Percentiles rank a stretch among this genome's conserved stretches.
These are phyloP conservation scores for Drosophila pruinosa DNA, from an alignment of 1,140 invertebrate species.

Conservation along the genomic window DNA sequence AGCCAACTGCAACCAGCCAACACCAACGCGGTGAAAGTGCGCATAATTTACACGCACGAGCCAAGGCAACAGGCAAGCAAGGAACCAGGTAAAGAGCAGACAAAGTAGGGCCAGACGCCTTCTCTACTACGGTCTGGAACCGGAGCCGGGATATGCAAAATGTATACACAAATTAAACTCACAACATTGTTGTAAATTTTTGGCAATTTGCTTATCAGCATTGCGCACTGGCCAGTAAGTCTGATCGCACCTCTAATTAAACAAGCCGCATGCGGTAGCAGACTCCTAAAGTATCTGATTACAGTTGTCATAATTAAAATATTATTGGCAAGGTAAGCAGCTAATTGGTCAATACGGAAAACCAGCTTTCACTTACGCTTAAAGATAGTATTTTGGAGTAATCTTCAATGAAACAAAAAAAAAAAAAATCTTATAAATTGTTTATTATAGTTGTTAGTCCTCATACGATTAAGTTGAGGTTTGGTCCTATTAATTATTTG, in stretches of 20 bases:
- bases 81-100: not conserved
- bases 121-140: too few species aligned
- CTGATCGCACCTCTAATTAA: conserved; percentile 60
- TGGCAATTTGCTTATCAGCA: conserved; percentile 71
- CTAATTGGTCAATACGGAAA: conserved; percentile 40
- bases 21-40: conserved; percentile 66
- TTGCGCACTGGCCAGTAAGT: conserved; percentile 14
- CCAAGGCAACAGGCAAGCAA: conserved; percentile 16
- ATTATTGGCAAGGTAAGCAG: conserved; percentile 34
- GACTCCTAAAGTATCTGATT: conserved; percentile 46
- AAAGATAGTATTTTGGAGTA: too few species aligned
- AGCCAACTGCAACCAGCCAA: conserved; percentile 17
- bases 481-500: too few species aligned
- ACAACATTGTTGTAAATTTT: conserved; percentile 60
- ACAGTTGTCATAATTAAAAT: conserved; percentile 73
- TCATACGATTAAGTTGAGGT: too few species aligned
- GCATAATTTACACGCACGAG: conserved; percentile 72
- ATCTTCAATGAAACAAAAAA: too few species aligned
- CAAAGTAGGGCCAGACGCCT: too few species aligned
- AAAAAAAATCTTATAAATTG: too few species aligned
- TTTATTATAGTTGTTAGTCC: too few species aligned
- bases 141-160: conserved; percentile 11
- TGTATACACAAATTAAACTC: conserved; percentile 57
- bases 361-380: conserved; percentile 61
- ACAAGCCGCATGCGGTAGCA: conserved; percentile 71